Base-by-base conservation (phyloP, 2,113 vertebrate species). In the Gavialis gangeticus region DNA sequence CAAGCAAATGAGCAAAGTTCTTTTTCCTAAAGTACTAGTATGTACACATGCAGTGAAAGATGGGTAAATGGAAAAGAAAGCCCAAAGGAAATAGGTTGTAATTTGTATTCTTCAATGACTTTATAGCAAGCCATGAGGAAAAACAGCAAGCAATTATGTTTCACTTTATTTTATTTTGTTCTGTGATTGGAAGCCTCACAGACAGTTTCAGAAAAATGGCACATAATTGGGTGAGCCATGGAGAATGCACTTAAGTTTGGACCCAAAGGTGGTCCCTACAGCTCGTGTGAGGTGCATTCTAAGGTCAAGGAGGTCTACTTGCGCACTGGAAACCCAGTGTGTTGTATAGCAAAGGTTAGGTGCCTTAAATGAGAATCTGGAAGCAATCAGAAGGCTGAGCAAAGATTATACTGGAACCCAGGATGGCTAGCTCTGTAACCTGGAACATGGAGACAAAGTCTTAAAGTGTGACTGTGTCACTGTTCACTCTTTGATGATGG, bases 231-330 rank as follows among this genome's bases (percentile, higher is more conserved):
- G 55, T 55, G 30, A 60, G 37, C 62, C 1, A 67, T 28, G 37
- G 10, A 4, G 3, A 12, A 46, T 10, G 59, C 3, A 19, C 27
- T 56, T 18, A 27, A 13, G 28, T n/a, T n/a, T 8, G 24, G n/a
- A 30, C 1, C 3, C 17, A 22, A 0, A 1, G 75, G 34, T 8
- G 16, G 3, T 75, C 24, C 10, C 12, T 10, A 46, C 2, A 1
- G n/a, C 6, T 1, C 17, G 21, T 10, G 46, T 30, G 55, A 88
- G 6, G 79, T 0, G 0, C 64, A 56, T 12, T 1, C 0, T 25
- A 0, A 1, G 75, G 34, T 8, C 12, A 46, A 46, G 46, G 46
- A 46, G 46, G 8, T 46, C 46, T 46, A 46, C 46, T 46, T 46
- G 46, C 46, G 9, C 46, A 46, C 46, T 46, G 46, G 46, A 46